A percentile compares a stretch with the other conserved stretches of the same genome.
These are phyloP conservation scores for Drosophila paranaensis DNA, from an alignment of 2,888 invertebrate species.

Conservation along the genomic window DNA sequence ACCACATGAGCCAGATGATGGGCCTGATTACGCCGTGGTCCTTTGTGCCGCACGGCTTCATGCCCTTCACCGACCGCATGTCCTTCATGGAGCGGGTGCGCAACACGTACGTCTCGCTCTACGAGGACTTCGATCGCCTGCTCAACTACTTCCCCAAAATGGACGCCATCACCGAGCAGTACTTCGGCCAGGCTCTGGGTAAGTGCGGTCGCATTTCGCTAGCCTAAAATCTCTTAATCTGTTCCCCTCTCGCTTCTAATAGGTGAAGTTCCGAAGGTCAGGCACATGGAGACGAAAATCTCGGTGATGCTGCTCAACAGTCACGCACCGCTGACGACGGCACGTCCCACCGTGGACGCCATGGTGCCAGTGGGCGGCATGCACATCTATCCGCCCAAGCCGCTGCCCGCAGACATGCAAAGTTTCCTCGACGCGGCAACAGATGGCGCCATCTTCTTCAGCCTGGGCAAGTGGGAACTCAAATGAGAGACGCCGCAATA, in stretches of 20 bases:
- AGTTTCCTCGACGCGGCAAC: slow-evolving; percentile 84
- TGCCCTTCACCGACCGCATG: slow-evolving; percentile 85
- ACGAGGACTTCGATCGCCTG: slow-evolving; percentile 79
- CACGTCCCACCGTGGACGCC: slow-evolving; percentile 84
- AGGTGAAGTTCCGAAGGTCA: slow-evolving; percentile 83
- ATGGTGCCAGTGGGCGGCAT: slow-evolving; percentile 86
- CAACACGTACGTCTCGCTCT: slow-evolving; percentile 85
- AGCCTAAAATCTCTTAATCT: neutral
- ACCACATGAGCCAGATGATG: slow-evolving; percentile 85
- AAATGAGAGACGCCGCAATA: neutral
- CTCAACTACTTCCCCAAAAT: slow-evolving; percentile 83
- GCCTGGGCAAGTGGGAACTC: slow-evolving; percentile 79
- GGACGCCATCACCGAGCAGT: slow-evolving; percentile 78
- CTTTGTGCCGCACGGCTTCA: slow-evolving; percentile 85
- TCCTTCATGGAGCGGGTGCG: slow-evolving; percentile 86
- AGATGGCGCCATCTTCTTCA: slow-evolving; percentile 86
- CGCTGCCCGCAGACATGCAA: slow-evolving; percentile 82
- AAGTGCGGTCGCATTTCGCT: slow-evolving; percentile 20
- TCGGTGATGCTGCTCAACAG: slow-evolving; percentile 86
- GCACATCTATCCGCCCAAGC: slow-evolving; percentile 85
- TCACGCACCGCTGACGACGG: slow-evolving; percentile 85
- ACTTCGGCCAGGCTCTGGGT: slow-evolving; percentile 79
- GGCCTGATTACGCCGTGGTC: slow-evolving; percentile 85
- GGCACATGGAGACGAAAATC: slow-evolving; percentile 84
- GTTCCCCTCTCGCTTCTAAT: slow-evolving; percentile 15